Evolutionary conservation across 2,888 invertebrate genomes (phyloP).

Genomic region (Mechanitis messenoides): DNA sequence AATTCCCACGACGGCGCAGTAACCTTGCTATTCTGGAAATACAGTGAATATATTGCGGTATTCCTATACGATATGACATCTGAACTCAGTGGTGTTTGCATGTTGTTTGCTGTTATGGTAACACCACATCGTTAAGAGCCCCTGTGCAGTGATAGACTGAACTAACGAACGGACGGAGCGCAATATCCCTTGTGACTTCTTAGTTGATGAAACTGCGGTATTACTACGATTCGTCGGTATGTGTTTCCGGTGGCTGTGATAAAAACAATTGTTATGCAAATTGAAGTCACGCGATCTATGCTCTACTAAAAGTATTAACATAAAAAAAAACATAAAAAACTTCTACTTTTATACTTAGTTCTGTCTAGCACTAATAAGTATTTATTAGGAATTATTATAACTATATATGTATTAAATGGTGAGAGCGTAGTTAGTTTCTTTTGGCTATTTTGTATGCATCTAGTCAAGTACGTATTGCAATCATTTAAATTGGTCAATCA

Average conservation of each 20-base stretch:
- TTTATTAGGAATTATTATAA: too few relatives aligned
- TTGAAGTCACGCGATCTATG: too few relatives aligned
- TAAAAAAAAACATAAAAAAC: too few relatives aligned
- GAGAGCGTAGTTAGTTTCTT: too few relatives aligned
- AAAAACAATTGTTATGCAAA: background rate
- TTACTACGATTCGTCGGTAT: conserved; percentile 68
- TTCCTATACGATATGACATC: conserved; percentile 37
- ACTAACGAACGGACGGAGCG: background rate
- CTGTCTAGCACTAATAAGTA: too few relatives aligned
- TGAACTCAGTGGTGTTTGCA: conserved; percentile 41
- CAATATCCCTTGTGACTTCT: conserved; percentile 20
- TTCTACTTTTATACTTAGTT: too few relatives aligned
- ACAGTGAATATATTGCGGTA: conserved; percentile 32
- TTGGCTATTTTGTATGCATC: too few relatives aligned
- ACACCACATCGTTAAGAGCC: conserved; percentile 33
- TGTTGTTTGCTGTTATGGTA: conserved; percentile 47
- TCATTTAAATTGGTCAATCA: too few relatives aligned
- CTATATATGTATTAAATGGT: too few relatives aligned
- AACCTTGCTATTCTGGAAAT: conserved; percentile 48
- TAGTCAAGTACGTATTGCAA: too few relatives aligned
- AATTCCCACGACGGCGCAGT: conserved; percentile 61
- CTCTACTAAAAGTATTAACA: too few relatives aligned
- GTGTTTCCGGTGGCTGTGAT: conserved; percentile 32
- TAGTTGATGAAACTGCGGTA: conserved; percentile 65
- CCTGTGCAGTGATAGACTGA: conserved; percentile 9